These are phyloP conservation scores for Fregetta grallaria DNA, from an alignment of 2,113 vertebrate species.

Conservation along the genomic window DNA sequence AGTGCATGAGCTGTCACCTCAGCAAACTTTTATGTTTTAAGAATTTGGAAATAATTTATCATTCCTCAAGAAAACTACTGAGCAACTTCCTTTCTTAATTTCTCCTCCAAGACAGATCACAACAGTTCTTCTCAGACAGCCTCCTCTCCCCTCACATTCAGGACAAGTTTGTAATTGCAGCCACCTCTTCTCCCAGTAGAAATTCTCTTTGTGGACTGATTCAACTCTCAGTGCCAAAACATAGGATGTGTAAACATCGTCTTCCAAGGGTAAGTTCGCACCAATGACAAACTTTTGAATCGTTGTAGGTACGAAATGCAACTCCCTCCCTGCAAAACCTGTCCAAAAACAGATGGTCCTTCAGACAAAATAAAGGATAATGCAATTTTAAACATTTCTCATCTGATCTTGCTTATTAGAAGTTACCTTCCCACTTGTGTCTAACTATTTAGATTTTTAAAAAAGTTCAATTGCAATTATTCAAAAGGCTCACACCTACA, in stretches of 20 bases:
- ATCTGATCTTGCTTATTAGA: not conserved
- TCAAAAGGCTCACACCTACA: not conserved
- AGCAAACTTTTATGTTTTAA: not conserved
- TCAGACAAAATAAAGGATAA: not conserved
- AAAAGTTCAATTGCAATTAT: not conserved
- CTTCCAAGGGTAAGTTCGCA: not conserved
- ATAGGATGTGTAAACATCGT: not conserved
- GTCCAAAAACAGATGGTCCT: not conserved
- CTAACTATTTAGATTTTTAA: not conserved
- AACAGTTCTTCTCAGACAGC: not conserved
- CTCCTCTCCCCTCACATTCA: not conserved
- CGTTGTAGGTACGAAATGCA: not conserved
- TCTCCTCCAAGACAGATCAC: not conserved
- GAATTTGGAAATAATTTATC: not conserved
- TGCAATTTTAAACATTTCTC: not conserved
- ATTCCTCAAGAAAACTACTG: not conserved
- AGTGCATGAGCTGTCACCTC: not conserved
- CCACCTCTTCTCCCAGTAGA: not conserved
- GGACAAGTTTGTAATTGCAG: not conserved
- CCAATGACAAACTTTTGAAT: not conserved
- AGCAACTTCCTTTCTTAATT: not conserved
- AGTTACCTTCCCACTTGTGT: not conserved
- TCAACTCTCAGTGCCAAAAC: not conserved
- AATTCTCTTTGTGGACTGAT: not conserved
- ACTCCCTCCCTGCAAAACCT: not conserved